Conservation (phyloP, 1,140 invertebrate species). For the Hesperophylax magnus region DNA sequence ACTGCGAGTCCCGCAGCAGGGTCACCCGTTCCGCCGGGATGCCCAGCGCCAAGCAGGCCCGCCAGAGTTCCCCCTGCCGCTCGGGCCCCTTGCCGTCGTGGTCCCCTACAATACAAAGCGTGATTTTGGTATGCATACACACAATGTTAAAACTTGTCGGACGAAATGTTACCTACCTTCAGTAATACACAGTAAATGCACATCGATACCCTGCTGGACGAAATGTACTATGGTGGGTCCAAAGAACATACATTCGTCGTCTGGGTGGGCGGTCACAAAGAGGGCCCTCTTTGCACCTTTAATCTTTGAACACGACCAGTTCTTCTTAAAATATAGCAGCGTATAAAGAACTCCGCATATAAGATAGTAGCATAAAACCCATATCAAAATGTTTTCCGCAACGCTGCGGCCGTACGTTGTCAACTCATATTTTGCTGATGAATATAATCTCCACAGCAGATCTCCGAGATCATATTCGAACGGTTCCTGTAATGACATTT, state of each 20-base stretch:
- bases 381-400: slow-evolving; percentile 38
- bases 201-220: slow-evolving; percentile 73
- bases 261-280: slow-evolving; percentile 84
- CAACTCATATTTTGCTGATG: slow-evolving; percentile 17
- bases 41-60: slow-evolving; percentile 84
- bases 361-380: slow-evolving; percentile 37
- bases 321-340: slow-evolving; percentile 14
- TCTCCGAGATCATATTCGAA: slow-evolving; percentile 32
- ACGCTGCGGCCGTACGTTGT: slow-evolving; percentile 39
- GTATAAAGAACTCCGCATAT: slow-evolving; percentile 40
- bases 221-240: slow-evolving; percentile 88
- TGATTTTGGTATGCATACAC: too few relatives aligned
- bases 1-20: slow-evolving; percentile 77
- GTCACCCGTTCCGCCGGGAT: slow-evolving; percentile 82
- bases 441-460: slow-evolving; percentile 37
- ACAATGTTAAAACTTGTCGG: too few relatives aligned
- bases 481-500: slow-evolving; percentile 46
- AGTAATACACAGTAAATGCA: slow-evolving; percentile 90
- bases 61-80: slow-evolving; percentile 84
- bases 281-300: slow-evolving; percentile 49
- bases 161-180: slow-evolving; percentile 72
- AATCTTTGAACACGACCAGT: slow-evolving; percentile 11
- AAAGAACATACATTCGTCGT: slow-evolving; percentile 99
- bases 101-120: slow-evolving; percentile 75
- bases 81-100: slow-evolving; percentile 78